Base-by-base conservation (phyloP, 2,888 invertebrate genomes). In the Polymixis lichenea region DNA sequence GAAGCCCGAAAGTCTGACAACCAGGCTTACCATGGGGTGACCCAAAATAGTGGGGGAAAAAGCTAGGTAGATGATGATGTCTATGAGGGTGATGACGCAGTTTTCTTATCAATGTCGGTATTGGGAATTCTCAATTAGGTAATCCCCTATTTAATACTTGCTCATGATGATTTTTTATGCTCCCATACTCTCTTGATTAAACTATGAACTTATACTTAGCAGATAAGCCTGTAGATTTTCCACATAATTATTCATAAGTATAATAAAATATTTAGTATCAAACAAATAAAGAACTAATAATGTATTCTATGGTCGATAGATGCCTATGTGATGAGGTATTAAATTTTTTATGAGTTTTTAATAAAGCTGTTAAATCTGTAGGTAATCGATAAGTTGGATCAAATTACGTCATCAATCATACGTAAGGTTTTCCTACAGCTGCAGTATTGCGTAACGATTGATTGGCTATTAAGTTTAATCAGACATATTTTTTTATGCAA, bases 301-400 rank as follows among this genome's bases (percentile, higher is more conserved):
- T 72, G 75, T 84, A 80, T 88, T 80, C 87, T 70, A 83, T 80
- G 67, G 77, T 71, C 80, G 13, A 84, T 74, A 73, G 49, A 83
- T 74, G 73, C 60, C 64, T 67, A 55, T 67, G 73, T 65, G 71
- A 87, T 75, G 80, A 87, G 80, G 71, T 74, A 87, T 78, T 85
- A 78, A 87, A 87, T 46, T 28, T 81, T 87, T 88, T 87, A 88
- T 73, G 76, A 83, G 67, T 75, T 72, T 86, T 87, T 85, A 87
- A 89, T 88, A 87, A 88, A 89, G 88, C 80, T 51, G 84, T 89
- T 82, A 88, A 73, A 80, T 66, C 60, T 71, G 58, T 60, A 53
- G 58, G 56, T 61, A 69, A 78, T 32, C 65, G 51, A 77, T 86
- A 61, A 69, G 64, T 68, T 58, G 49, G 51, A 61, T 17, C 17